phyloP scores from a whole-genome alignment of 2,888 invertebrate species.

The Erebia ligea region DNA sequence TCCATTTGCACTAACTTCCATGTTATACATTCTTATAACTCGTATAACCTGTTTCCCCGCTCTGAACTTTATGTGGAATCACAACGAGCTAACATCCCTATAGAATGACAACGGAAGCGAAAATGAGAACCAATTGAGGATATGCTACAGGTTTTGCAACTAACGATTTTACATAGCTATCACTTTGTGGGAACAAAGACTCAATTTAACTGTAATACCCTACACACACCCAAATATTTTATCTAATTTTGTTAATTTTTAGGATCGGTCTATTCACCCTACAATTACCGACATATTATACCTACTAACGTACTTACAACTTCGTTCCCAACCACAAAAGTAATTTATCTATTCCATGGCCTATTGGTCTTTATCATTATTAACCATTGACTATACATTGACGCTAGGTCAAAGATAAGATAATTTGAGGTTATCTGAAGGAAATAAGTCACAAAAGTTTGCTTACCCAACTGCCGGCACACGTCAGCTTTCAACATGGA shows the following conservation, averaged over 20 bases:
- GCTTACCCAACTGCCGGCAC: slow-evolving; percentile 92
- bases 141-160: slow-evolving; percentile 22
- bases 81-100: slow-evolving; percentile 30
- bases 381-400: background rate
- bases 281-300: too few species aligned
- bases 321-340: background rate
- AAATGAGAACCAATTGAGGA: slow-evolving; percentile 23
- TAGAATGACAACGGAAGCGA: slow-evolving; percentile 36
- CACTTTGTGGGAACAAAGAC: background rate
- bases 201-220: background rate
- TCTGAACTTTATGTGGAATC: slow-evolving; percentile 33
- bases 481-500: slow-evolving; percentile 94
- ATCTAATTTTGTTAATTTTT: too few species aligned
- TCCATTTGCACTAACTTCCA: slow-evolving; percentile 43
- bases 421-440: background rate
- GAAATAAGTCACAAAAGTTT: slow-evolving; percentile 16
- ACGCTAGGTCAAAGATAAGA: background rate
- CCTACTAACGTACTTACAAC: too few species aligned
- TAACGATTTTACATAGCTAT: background rate
- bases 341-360: background rate
- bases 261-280: too few species aligned
- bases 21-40: slow-evolving; percentile 42
- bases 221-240: too few species aligned
- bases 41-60: slow-evolving; percentile 38
- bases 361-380: background rate